These are phyloP conservation scores for Magallana nippona DNA, from an alignment of 2,888 invertebrate genomes.

Conservation along the genomic window DNA sequence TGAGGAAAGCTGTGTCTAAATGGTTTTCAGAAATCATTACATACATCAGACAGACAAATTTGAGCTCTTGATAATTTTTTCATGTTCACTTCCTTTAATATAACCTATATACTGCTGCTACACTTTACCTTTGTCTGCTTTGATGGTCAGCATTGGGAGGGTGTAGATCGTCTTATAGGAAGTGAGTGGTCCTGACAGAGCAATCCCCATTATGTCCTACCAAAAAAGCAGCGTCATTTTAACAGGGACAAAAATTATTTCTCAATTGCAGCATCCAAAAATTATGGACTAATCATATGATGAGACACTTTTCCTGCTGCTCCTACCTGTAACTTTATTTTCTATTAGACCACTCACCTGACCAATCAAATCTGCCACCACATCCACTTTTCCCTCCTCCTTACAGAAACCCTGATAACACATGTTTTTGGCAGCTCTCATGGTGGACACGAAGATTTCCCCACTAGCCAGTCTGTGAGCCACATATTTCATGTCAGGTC, in stretches of 20 bases:
- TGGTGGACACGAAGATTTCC: conserved; percentile 92
- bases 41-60: no score
- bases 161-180: conserved; percentile 91
- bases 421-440: conserved; percentile 96
- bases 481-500: conserved; percentile 95
- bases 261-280: conserved; percentile 7
- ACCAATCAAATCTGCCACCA: conserved; percentile 82
- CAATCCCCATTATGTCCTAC: conserved; percentile 89
- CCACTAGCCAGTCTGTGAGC: conserved; percentile 86
- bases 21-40: no score
- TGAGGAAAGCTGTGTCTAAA: no score
- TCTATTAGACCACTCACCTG: conserved; percentile 68
- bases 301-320: background rate
- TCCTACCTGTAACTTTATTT: background rate
- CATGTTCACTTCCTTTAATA: no score
- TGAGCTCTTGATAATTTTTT: no score
- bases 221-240: conserved; percentile 29
- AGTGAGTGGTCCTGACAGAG: conserved; percentile 91
- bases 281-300: background rate
- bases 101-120: background rate
- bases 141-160: conserved; percentile 98
- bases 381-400: conserved; percentile 88
- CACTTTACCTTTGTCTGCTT: conserved; percentile 90
- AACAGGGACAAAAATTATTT: no score
- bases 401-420: conserved; percentile 93